Conservation (phyloP, 2,888 invertebrate species). For the Dicyrtomina minuta region DNA sequence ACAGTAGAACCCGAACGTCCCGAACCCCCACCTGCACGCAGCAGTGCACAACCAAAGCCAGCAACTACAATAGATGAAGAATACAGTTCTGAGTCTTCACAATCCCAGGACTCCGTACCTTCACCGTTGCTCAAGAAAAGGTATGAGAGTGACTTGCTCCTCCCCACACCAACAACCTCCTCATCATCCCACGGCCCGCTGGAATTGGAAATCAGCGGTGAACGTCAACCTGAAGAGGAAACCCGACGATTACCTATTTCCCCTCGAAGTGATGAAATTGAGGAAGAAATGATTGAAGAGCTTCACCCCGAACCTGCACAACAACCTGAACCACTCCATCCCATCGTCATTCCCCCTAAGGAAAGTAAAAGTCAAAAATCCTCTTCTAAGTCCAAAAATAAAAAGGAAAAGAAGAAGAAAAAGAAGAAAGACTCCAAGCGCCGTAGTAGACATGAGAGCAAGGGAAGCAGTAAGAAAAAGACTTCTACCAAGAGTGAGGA, state of each 20-base stretch:
- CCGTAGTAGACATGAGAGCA: constrained; percentile 2
- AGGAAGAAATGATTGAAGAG: constrained; percentile 30
- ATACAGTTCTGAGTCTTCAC: constrained; percentile 17
- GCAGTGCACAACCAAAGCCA: too few relatives aligned
- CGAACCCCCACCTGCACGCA: too few relatives aligned
- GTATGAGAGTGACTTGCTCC: constrained; percentile 33
- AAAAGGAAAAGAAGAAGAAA: constrained; percentile 39
- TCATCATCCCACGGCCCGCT: background rate
- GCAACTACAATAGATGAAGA: constrained; percentile 26
- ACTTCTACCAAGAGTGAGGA: constrained; percentile 20
- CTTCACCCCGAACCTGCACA: background rate
- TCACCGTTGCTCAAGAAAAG: constrained; percentile 50
- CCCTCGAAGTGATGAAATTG: constrained; percentile 13
- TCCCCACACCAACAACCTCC: background rate
- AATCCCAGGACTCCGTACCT: constrained; percentile 51
- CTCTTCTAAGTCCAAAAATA: constrained; percentile 6
- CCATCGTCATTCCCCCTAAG: constrained; percentile 19
- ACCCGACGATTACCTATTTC: background rate
- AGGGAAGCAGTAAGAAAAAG: constrained; percentile 6
- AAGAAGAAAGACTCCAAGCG: constrained; percentile 34
- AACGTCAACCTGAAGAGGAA: background rate
- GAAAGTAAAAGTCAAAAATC: constrained; percentile 41
- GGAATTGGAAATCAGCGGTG: too few relatives aligned
- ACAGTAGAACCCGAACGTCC: background rate
- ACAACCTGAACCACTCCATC: too few relatives aligned